phyloP scores from a whole-genome alignment of 2,888 invertebrate genomes.

The Eretmocerus hayati region DNA sequence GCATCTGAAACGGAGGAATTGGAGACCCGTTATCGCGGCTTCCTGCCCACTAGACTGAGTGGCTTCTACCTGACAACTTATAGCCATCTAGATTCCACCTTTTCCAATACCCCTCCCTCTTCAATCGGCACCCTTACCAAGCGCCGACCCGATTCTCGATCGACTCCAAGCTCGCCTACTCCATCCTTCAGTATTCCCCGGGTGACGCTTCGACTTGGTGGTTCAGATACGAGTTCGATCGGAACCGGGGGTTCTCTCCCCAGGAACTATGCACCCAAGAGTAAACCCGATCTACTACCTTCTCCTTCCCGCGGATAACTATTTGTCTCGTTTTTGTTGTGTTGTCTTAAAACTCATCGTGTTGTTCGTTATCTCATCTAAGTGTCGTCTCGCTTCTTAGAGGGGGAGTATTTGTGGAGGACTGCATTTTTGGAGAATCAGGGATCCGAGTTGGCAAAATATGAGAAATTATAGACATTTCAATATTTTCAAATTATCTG shows the following conservation, averaged over 20 bases:
- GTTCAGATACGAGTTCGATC: slow-evolving; percentile 36
- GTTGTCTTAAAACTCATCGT: no score
- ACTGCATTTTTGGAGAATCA: no score
- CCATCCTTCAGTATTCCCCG: slow-evolving; percentile 42
- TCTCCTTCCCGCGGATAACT: background rate
- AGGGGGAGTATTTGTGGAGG: no score
- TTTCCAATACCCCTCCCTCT: slow-evolving; percentile 27
- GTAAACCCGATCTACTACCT: slow-evolving; percentile 31
- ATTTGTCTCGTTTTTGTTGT: background rate
- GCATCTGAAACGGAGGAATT: slow-evolving; percentile 46
- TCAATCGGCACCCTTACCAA: slow-evolving; percentile 4
- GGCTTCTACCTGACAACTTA: slow-evolving; percentile 36
- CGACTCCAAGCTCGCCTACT: slow-evolving; percentile 37
- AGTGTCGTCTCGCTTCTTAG: no score
- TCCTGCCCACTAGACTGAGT: slow-evolving; percentile 40
- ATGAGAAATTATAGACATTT: no score
- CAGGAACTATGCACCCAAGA: slow-evolving; percentile 33
- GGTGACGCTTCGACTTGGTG: slow-evolving; percentile 35
- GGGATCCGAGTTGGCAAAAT: no score
- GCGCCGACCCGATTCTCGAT: slow-evolving; percentile 25
- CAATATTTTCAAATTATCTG: no score
- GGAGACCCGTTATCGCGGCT: slow-evolving; percentile 46
- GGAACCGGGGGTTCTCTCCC: slow-evolving; percentile 33
- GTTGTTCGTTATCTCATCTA: no score
- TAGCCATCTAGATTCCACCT: slow-evolving; percentile 31